A percentile compares a stretch with the other conserved stretches of the same genome.
These are phyloP conservation scores for Sepioteuthis lessoniana DNA, from an alignment of 2,888 invertebrate genomes.

Conservation along the genomic window DNA sequence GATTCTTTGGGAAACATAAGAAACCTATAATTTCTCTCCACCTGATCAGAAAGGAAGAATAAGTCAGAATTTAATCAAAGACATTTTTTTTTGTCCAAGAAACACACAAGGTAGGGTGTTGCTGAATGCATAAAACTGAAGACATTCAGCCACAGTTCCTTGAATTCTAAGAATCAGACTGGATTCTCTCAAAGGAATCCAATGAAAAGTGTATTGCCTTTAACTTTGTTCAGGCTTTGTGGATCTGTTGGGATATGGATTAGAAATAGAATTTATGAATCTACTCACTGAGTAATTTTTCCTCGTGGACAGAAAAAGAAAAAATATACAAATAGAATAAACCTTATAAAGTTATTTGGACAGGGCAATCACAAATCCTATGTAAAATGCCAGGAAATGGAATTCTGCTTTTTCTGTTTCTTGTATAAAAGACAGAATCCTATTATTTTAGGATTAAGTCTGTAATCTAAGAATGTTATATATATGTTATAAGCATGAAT, in stretches of 20 bases:
- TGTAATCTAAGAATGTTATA: neutral
- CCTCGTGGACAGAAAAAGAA: neutral
- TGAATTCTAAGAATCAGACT: neutral
- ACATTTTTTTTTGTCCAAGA: neutral
- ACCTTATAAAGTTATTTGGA: neutral
- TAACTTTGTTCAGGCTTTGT: neutral
- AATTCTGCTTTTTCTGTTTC: neutral
- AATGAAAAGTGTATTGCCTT: neutral
- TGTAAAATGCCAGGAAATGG: neutral
- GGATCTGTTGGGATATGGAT: slow-evolving; percentile 33
- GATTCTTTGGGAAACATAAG: neutral
- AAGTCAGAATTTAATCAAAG: neutral
- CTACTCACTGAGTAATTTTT: neutral
- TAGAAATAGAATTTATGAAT: neutral
- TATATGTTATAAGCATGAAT: neutral
- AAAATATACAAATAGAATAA: neutral
- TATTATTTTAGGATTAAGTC: slow-evolving; percentile 13
- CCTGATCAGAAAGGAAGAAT: neutral
- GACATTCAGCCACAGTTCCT: neutral
- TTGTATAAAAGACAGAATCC: neutral
- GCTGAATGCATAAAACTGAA: neutral
- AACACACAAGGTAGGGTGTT: neutral
- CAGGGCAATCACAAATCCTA: neutral
- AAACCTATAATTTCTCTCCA: neutral
- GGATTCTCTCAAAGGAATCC: neutral